Conservation (phyloP, 2,113 vertebrate genomes). For the Perccottus glenii region DNA sequence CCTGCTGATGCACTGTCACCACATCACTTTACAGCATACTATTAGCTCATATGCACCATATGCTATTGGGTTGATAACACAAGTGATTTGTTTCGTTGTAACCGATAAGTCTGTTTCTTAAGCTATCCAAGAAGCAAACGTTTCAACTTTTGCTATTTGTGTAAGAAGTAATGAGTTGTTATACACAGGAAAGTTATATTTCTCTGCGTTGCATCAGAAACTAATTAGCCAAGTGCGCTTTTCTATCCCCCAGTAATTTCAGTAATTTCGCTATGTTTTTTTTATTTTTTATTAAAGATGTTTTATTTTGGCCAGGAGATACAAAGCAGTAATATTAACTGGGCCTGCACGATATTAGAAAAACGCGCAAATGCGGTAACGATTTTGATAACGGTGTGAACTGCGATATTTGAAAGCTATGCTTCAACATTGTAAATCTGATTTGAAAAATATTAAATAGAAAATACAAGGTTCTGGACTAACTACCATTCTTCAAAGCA, state of each 20-base stretch:
- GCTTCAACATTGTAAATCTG: too few relatives aligned
- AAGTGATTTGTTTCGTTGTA: neutral
- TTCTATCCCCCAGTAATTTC: neutral
- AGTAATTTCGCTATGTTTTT: too few relatives aligned
- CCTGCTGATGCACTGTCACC: conserved; percentile 49
- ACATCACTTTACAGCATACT: conserved; percentile 15
- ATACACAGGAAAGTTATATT: neutral
- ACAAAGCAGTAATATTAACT: too few relatives aligned
- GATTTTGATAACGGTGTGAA: too few relatives aligned
- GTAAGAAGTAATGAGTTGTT: neutral
- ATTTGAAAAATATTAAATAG: too few relatives aligned
- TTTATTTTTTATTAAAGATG: too few relatives aligned
- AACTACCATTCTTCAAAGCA: too few relatives aligned
- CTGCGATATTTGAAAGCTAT: too few relatives aligned
- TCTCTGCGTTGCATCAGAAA: neutral
- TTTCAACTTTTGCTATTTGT: neutral
- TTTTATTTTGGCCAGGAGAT: too few relatives aligned
- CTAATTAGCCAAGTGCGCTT: neutral
- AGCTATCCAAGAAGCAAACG: neutral
- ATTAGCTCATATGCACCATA: conserved; percentile 12
- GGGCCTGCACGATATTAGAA: too few relatives aligned
- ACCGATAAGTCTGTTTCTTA: neutral
- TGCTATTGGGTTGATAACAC: neutral
- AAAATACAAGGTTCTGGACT: too few relatives aligned
- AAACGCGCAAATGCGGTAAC: too few relatives aligned